These are phyloP conservation scores for Drosophila tristis DNA, from an alignment of 1,140 invertebrate genomes.

Conservation along the genomic window DNA sequence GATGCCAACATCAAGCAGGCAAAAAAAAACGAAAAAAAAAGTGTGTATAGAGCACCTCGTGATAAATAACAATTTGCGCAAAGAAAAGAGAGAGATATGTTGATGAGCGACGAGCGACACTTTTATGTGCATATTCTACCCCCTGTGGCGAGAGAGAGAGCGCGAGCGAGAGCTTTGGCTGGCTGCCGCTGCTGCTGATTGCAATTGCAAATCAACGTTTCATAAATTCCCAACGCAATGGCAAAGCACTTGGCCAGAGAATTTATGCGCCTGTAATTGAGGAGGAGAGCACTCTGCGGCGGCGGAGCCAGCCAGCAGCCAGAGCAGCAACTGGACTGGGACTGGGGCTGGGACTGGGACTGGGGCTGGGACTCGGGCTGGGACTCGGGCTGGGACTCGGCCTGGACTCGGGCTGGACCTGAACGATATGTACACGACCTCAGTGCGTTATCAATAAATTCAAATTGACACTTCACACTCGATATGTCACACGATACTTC, in stretches of 20 bases:
- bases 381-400: too few species aligned
- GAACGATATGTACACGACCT: slow-evolving; percentile 38
- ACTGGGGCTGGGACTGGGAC: too few species aligned
- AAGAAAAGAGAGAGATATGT: slow-evolving; percentile 18
- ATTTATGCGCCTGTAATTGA: slow-evolving; percentile 77
- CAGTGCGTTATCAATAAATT: slow-evolving; percentile 83
- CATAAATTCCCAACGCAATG: slow-evolving; percentile 73
- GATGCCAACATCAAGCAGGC: slow-evolving; percentile 32
- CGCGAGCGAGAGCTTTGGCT: too few species aligned
- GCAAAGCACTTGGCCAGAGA: slow-evolving; percentile 61
- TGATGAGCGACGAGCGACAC: slow-evolving; percentile 71
- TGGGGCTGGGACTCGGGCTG: too few species aligned
- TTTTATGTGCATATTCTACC: slow-evolving; percentile 47
- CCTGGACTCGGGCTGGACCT: not conserved
- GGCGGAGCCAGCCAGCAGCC: too few species aligned
- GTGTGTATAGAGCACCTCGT: slow-evolving; percentile 62
- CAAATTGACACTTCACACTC: slow-evolving; percentile 84
- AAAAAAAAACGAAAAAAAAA: slow-evolving; percentile 26
- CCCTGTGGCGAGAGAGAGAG: too few species aligned
- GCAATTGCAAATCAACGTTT: slow-evolving; percentile 71
- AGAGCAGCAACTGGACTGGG: not conserved
- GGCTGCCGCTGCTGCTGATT: slow-evolving; percentile 47
- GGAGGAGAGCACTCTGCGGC: slow-evolving; percentile 19
- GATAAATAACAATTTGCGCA: slow-evolving; percentile 79
- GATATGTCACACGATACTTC: slow-evolving; percentile 83